Conservation (phyloP, 2,888 invertebrate species). For the Anthophora plumipes region DNA sequence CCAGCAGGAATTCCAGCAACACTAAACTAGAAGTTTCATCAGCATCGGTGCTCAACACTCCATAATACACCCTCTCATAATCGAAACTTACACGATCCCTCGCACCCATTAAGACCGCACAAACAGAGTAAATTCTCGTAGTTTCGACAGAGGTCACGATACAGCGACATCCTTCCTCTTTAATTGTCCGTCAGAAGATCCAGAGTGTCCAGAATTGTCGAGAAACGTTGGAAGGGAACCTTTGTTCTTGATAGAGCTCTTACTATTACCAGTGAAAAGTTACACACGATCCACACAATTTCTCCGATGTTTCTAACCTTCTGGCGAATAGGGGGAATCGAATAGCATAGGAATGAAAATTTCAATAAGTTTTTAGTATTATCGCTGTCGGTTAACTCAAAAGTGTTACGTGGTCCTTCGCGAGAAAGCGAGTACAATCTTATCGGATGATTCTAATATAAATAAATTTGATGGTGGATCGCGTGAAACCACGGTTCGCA, state of each 20-base stretch:
- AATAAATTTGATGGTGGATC: conserved; percentile 1
- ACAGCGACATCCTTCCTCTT: background rate
- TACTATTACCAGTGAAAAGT: background rate
- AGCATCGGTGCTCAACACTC: background rate
- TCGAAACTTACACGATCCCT: conserved; percentile 3
- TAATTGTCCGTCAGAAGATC: background rate
- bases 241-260: too few species aligned
- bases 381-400: background rate
- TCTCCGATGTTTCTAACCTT: too few species aligned
- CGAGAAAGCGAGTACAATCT: background rate
- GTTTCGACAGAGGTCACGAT: background rate
- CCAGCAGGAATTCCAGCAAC: background rate
- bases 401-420: background rate
- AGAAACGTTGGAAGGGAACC: background rate
- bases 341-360: background rate
- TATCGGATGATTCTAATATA: background rate
- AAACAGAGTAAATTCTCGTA: background rate
- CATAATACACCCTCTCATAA: background rate
- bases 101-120: background rate
- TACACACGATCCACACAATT: too few species aligned
- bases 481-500: background rate
- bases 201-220: background rate
- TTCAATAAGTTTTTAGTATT: background rate
- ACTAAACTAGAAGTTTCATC: background rate
- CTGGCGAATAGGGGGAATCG: background rate